Evolutionary conservation across 2,888 invertebrate genomes (phyloP), one percentile per base, ranked within the genome.

Genomic region (Crepidodera aurea): DNA sequence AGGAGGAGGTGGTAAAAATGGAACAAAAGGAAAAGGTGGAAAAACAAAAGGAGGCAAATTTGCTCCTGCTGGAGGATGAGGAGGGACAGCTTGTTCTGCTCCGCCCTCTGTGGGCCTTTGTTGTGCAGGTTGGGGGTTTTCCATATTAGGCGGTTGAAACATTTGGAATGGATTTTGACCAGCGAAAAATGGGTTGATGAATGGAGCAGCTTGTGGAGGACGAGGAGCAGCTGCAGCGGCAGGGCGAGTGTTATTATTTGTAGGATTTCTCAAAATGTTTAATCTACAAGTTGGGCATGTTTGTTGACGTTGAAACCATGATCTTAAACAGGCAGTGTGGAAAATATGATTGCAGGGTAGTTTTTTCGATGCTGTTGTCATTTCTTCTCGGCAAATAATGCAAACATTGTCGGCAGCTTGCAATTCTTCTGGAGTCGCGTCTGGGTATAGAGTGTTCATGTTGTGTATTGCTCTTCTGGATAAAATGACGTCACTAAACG

Each of bases 241-340:
- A 2, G 57, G 69, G 22, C 54, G 65, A 62, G 56, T 51, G 51
- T 55, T 57, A 44, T 60, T 61, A 27, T 65, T 66, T 6, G 56
- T 44, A 0, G 77, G 73, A 8, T 75, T 75, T 7, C 79, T 79
- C 79, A 77, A 74, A 69, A 82, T 96, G 82, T 98, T 97, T 68
- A 97, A 85, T 10, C 98, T 88, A 79, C 99, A 99, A 2, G 99
- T 99, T 0, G 99, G 99, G 78, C 99, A 99, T 2, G 99, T 99
- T 83, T 99, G 99, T 80, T 99, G 99, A 6, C 99, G 88, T 83
- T 99, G 99, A 84, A 99, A 99, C 99, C 99, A 99, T 34, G 97
- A 96, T 22, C 98, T 89, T 57, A 99, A 85, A 82, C 99, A 99
- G 56, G 94, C 92, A 44, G 97, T 94, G 83, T 99, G 99, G 85